These are phyloP conservation scores for Tryphoninae sp. DNA, from an alignment of 2,888 invertebrate genomes.

Conservation along the genomic window DNA sequence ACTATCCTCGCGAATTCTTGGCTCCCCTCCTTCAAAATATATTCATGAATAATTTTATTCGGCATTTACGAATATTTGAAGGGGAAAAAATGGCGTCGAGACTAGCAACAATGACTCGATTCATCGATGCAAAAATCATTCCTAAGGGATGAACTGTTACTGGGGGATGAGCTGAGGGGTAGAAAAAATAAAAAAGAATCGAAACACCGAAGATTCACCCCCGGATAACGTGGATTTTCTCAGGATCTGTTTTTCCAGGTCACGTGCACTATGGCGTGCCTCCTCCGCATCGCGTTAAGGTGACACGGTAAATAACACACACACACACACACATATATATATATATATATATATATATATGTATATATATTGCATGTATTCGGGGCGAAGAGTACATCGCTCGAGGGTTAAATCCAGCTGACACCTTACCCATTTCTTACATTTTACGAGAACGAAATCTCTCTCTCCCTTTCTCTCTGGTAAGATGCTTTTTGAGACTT, in stretches of 20 bases:
- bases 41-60: no score
- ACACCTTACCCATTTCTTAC: constrained; percentile 1
- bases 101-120: no score
- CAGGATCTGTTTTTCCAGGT: constrained; percentile 23
- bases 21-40: no score
- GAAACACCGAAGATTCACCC: constrained; percentile 10
- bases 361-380: background rate
- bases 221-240: constrained; percentile 26
- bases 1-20: no score
- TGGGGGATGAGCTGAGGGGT: no score
- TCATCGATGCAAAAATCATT: no score
- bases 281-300: background rate
- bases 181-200: constrained; percentile 26
- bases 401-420: constrained; percentile 35
- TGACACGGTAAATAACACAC: background rate
- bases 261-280: background rate
- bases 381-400: background rate
- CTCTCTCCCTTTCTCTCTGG: constrained; percentile 1
- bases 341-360: background rate
- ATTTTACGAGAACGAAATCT: constrained; percentile 35
- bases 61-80: no score
- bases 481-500: constrained; percentile 20
- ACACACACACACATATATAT: no score
- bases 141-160: no score
- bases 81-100: no score